phyloP scores from a whole-genome alignment of 2,888 invertebrate genomes.

The Phyllotreta striolata region DNA sequence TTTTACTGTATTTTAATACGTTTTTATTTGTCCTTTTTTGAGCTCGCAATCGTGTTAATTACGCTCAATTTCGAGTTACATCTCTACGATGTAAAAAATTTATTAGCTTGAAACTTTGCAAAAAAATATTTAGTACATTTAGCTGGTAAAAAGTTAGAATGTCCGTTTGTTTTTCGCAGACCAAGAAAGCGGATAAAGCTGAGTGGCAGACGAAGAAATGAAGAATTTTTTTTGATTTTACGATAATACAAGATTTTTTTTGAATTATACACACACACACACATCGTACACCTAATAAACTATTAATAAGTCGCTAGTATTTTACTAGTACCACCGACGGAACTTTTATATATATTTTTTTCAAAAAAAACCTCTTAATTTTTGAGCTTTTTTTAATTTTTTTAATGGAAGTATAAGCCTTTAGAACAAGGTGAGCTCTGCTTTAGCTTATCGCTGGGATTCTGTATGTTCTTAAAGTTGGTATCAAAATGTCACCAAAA shows the following conservation, averaged over 20 bases:
- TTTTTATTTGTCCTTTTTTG: conserved; percentile 1
- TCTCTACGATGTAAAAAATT: no score
- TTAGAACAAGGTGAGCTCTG: conserved; percentile 46
- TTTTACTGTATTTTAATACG: background rate
- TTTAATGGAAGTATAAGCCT: conserved; percentile 37
- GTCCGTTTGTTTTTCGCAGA: conserved; percentile 66
- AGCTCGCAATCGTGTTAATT: conserved; percentile 3
- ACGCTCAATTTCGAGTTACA: no score
- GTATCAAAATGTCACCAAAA: no score
- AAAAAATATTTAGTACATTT: no score
- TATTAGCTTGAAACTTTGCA: no score
- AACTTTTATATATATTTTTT: conserved; percentile 36
- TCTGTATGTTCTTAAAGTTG: no score
- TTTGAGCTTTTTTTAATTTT: conserved; percentile 36
- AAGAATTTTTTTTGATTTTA: conserved; percentile 37
- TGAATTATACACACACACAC: conserved; percentile 39
- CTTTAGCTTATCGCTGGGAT: conserved; percentile 18
- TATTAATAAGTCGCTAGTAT: conserved; percentile 37
- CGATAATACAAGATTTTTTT: conserved; percentile 37
- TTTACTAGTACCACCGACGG: conserved; percentile 30
- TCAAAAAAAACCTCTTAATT: conserved; percentile 13
- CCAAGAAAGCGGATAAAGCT: conserved; percentile 76
- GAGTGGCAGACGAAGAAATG: conserved; percentile 61
- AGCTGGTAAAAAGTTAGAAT: conserved; percentile 29
- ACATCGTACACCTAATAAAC: conserved; percentile 39